A percentile compares a stretch with the other conserved stretches of the same genome.
phyloP scores from a whole-genome alignment of 2,888 invertebrate species.

The Callosobruchus maculatus region DNA sequence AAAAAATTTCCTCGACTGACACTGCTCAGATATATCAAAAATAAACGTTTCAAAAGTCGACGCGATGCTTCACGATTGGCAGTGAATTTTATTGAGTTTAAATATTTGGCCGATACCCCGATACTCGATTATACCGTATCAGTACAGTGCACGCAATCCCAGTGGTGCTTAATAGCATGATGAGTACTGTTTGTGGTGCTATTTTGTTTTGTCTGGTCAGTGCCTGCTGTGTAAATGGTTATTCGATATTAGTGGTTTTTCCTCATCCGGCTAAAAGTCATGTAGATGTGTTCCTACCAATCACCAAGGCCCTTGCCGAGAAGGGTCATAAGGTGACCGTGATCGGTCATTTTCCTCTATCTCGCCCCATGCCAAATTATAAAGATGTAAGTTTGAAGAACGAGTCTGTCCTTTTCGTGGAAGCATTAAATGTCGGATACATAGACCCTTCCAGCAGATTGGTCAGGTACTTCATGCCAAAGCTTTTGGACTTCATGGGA shows the following conservation, averaged over 20 bases:
- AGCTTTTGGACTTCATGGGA: constrained; percentile 9
- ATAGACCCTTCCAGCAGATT: constrained; percentile 6
- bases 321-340: constrained; percentile 67
- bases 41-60: background rate
- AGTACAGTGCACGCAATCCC: background rate
- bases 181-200: background rate
- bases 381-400: constrained; percentile 51
- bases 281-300: constrained; percentile 61
- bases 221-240: constrained; percentile 26
- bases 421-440: constrained; percentile 7
- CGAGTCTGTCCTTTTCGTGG: constrained; percentile 5
- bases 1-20: too few relatives aligned
- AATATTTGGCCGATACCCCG: background rate
- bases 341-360: constrained; percentile 61
- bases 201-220: background rate
- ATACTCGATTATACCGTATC: background rate
- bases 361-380: constrained; percentile 53
- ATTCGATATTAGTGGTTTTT: constrained; percentile 62
- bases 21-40: too few relatives aligned
- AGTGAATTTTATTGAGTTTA: background rate
- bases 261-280: constrained; percentile 69
- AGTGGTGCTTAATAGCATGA: background rate
- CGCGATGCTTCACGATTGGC: background rate
- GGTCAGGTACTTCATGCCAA: constrained; percentile 10
- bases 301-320: constrained; percentile 57